A percentile compares a stretch with the other conserved stretches of the same genome.
These are phyloP conservation scores for Orthosia cruda DNA, from an alignment of 2,888 invertebrate genomes.

Conservation along the genomic window DNA sequence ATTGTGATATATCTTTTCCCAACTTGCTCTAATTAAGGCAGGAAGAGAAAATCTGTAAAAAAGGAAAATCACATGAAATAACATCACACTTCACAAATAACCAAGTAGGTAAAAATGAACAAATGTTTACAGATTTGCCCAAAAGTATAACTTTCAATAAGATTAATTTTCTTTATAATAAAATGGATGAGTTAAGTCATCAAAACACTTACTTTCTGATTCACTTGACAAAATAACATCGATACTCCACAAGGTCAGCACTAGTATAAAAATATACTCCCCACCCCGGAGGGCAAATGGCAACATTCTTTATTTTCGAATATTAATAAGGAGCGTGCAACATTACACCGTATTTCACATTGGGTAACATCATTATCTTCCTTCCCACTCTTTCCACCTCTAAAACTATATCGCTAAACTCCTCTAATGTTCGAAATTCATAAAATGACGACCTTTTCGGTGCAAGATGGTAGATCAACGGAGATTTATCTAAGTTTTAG, in stretches of 20 bases:
- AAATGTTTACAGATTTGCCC: neutral
- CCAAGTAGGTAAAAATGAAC: too few relatives aligned
- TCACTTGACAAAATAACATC: slow-evolving; percentile 60
- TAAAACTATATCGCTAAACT: slow-evolving; percentile 68
- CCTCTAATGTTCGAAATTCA: slow-evolving; percentile 79
- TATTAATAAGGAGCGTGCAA: slow-evolving; percentile 90
- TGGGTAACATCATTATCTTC: slow-evolving; percentile 82
- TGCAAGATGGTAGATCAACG: slow-evolving; percentile 75
- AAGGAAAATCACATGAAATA: too few relatives aligned
- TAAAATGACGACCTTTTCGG: slow-evolving; percentile 71
- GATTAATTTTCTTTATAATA: too few relatives aligned
- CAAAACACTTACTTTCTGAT: neutral
- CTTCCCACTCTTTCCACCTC: slow-evolving; percentile 71
- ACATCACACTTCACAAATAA: too few relatives aligned
- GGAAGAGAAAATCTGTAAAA: too few relatives aligned
- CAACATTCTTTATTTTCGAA: slow-evolving; percentile 91
- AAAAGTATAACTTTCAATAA: neutral
- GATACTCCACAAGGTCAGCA: slow-evolving; percentile 70
- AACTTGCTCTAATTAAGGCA: too few relatives aligned
- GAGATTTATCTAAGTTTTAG: slow-evolving; percentile 76
- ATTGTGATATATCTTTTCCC: too few relatives aligned
- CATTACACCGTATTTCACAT: slow-evolving; percentile 90
- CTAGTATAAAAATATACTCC: slow-evolving; percentile 84
- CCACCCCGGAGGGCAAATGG: slow-evolving; percentile 86
- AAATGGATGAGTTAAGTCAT: too few relatives aligned